These are phyloP conservation scores for Rutpela maculata DNA, from an alignment of 2,888 invertebrate genomes.

Conservation along the genomic window DNA sequence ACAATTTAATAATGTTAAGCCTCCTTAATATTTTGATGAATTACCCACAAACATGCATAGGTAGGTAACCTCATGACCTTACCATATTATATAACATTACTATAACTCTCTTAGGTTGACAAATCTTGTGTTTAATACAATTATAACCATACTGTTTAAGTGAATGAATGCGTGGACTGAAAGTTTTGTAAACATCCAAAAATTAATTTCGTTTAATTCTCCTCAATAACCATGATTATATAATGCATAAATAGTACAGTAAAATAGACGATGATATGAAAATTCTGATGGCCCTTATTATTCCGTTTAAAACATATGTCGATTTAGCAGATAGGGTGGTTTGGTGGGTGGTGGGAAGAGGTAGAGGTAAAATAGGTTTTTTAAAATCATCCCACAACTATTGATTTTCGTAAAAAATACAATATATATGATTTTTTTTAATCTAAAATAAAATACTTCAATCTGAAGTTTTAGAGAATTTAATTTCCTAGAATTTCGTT, in stretches of 20 bases:
- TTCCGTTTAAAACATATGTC: too few relatives aligned
- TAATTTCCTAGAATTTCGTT: too few relatives aligned
- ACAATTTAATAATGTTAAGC: background rate
- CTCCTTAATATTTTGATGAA: background rate
- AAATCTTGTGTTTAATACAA: background rate
- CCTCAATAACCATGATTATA: background rate
- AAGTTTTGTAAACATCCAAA: background rate
- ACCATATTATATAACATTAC: background rate
- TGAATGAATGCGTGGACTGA: background rate
- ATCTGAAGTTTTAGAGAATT: too few relatives aligned
- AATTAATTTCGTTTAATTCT: background rate
- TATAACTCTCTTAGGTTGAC: background rate
- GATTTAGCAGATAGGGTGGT: too few relatives aligned
- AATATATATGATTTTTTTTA: too few relatives aligned
- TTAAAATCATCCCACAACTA: too few relatives aligned
- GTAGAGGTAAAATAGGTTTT: too few relatives aligned
- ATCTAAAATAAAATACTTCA: too few relatives aligned
- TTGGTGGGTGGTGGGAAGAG: too few relatives aligned
- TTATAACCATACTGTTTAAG: background rate
- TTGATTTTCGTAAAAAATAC: too few relatives aligned
- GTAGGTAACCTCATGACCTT: background rate
- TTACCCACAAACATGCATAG: background rate
- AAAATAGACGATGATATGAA: too few relatives aligned
- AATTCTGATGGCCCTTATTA: too few relatives aligned
- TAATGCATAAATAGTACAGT: background rate